Percentiles rank a stretch among this genome's conserved stretches.
These are phyloP conservation scores for Drosophila parvula DNA, from an alignment of 1,140 invertebrate species.

Conservation along the genomic window DNA sequence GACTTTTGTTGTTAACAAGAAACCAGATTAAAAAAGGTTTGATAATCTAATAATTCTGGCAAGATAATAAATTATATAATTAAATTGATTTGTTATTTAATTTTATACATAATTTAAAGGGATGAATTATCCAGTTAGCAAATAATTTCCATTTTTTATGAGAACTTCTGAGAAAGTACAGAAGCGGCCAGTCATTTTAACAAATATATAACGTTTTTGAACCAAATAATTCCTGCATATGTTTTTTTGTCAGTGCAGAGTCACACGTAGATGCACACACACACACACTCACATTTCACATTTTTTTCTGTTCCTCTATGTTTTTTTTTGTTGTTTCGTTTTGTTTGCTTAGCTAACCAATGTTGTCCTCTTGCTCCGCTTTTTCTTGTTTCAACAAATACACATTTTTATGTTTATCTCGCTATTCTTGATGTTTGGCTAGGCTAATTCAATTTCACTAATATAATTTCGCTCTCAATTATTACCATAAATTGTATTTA, in stretches of 20 bases:
- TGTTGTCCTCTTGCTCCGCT: constrained; percentile 10
- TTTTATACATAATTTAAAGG: not conserved
- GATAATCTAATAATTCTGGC: no score
- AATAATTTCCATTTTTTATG: not conserved
- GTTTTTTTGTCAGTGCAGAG: constrained; percentile 1
- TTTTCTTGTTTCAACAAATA: constrained; percentile 41
- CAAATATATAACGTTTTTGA: not conserved
- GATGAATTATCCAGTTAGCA: not conserved
- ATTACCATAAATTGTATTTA: constrained; percentile 39
- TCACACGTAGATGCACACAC: not conserved
- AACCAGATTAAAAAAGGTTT: no score
- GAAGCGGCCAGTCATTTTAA: not conserved
- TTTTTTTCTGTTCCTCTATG: constrained; percentile 30
- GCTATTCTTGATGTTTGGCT: constrained; percentile 42
- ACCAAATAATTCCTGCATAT: not conserved
- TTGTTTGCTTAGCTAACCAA: constrained; percentile 46
- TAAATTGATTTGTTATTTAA: no score
- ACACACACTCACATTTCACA: not conserved
- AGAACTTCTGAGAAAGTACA: not conserved
- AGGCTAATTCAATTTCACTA: constrained; percentile 59
- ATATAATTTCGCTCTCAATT: constrained; percentile 38
- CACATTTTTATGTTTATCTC: constrained; percentile 29
- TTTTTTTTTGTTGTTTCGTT: constrained; percentile 4
- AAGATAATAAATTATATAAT: no score
- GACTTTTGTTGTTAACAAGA: not conserved